Conservation (phyloP, 2,888 invertebrate species). For the Andrena dorsata region DNA sequence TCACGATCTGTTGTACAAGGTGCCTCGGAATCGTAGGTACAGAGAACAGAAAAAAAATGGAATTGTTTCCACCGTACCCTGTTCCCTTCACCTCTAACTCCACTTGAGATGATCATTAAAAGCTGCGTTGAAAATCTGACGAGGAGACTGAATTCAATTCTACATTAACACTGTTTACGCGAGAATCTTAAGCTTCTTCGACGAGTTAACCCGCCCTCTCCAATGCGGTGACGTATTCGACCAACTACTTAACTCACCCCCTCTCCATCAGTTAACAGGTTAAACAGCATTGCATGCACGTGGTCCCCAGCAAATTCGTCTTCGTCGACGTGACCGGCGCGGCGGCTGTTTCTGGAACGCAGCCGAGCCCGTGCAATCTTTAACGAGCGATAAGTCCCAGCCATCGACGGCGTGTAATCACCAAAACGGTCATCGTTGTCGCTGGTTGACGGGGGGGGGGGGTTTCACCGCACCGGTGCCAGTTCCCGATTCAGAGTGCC, state of each 20-base stretch:
- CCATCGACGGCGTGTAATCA: conserved; percentile 61
- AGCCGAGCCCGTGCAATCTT: conserved; percentile 47
- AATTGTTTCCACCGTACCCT: neutral
- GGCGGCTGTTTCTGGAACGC: conserved; percentile 16
- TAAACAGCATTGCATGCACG: conserved; percentile 11
- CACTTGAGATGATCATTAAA: no score
- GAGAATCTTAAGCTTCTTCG: no score
- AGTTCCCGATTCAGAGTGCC: conserved; percentile 72
- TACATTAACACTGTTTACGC: no score
- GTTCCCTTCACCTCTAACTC: neutral
- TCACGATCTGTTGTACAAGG: neutral
- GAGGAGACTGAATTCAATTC: no score
- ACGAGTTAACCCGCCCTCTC: neutral
- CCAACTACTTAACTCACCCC: neutral
- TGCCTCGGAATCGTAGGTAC: no score
- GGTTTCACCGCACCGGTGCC: conserved; percentile 66
- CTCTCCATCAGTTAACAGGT: neutral
- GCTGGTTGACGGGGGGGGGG: conserved; percentile 56
- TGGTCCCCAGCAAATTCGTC: conserved; percentile 20
- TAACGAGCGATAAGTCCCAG: conserved; percentile 62
- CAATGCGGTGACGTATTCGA: neutral
- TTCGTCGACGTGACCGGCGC: conserved; percentile 20
- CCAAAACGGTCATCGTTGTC: conserved; percentile 65
- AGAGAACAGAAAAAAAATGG: no score
- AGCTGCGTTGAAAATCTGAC: no score